Percentiles rank a stretch among this genome's conserved stretches.
Conservation (phyloP, 1,140 invertebrate species). For the Caligus rogercresseyi region DNA sequence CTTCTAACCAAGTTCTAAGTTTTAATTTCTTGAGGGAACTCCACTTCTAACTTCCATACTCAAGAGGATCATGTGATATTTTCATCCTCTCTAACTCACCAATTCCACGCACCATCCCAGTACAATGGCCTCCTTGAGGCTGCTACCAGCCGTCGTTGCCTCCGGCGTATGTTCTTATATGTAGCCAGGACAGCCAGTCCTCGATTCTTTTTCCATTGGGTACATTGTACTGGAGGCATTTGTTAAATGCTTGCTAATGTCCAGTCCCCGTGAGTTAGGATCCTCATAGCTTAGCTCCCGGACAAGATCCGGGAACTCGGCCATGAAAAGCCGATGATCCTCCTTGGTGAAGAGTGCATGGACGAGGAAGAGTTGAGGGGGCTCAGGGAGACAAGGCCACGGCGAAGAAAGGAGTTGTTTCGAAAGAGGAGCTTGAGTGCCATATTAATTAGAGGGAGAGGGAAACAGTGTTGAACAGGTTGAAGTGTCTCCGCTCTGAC, state of each 20-base stretch:
- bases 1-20: no score
- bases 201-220: conserved; percentile 41
- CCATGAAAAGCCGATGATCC: conserved; percentile 65
- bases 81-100: conserved; percentile 48
- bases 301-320: conserved; percentile 63
- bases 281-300: conserved; percentile 54
- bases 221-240: conserved; percentile 33
- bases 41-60: no score
- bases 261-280: neutral
- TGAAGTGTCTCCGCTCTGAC: no score
- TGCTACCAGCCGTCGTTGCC: neutral
- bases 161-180: conserved; percentile 46
- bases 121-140: conserved; percentile 51
- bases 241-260: conserved; percentile 3
- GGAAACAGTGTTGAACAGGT: no score
- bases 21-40: no score
- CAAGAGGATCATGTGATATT: no score
- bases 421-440: no score
- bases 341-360: conserved; percentile 43
- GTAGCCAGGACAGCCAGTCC: conserved; percentile 59
- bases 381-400: neutral
- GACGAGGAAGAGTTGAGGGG: neutral
- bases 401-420: neutral
- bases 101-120: conserved; percentile 88
- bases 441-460: no score